A percentile compares a stretch with the other conserved stretches of the same genome.
These are phyloP conservation scores for Gallirallus australis DNA, from an alignment of 2,797 vertebrate species.

Conservation along the genomic window DNA sequence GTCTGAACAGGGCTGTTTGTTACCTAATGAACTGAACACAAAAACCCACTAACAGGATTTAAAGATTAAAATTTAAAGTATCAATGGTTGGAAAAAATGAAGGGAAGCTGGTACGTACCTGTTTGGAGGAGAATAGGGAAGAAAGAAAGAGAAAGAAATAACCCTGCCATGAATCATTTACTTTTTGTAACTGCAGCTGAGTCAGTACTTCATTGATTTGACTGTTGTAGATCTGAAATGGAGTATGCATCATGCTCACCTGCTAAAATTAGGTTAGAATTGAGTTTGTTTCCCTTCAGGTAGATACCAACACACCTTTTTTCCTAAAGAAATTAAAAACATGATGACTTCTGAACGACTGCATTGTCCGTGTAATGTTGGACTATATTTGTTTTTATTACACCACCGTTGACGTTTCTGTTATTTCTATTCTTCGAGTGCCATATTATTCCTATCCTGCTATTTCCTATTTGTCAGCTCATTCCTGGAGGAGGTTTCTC, in stretches of 20 bases:
- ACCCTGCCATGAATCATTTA: background rate
- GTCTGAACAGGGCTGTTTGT: background rate
- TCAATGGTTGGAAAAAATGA: background rate
- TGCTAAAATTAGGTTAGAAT: background rate
- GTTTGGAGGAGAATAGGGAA: background rate
- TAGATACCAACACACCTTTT: background rate
- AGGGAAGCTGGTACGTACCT: background rate
- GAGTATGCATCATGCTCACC: background rate
- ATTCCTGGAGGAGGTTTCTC: constrained; percentile 45
- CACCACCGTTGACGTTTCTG: background rate
- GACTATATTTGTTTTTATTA: constrained; percentile 6
- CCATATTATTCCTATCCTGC: background rate
- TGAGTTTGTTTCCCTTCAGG: background rate
- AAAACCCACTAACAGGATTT: background rate
- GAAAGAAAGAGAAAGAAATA: background rate
- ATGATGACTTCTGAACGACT: background rate
- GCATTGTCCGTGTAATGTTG: background rate
- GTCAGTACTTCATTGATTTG: background rate
- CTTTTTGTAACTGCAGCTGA: background rate
- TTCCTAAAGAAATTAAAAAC: background rate
- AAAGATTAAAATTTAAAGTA: background rate
- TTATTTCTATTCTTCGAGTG: constrained; percentile 13
- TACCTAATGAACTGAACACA: background rate
- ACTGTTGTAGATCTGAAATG: background rate
- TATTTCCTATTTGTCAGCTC: constrained; percentile 26